These are phyloP conservation scores for Pluvialis apricaria DNA, from an alignment of 2,113 vertebrate species.

Conservation along the genomic window DNA sequence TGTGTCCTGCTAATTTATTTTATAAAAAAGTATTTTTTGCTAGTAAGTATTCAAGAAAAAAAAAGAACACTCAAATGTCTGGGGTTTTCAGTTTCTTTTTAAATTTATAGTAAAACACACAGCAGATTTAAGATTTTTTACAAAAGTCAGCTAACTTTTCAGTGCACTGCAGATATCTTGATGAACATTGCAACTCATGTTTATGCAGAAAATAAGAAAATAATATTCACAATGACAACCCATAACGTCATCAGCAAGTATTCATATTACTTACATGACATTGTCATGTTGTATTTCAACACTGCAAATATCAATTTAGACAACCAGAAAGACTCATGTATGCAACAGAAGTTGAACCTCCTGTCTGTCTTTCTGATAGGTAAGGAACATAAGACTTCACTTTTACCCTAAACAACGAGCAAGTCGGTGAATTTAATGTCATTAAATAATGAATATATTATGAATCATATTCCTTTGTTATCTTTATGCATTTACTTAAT, in stretches of 20 bases:
- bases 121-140: background rate
- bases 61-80: background rate
- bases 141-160: background rate
- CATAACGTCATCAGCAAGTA: background rate
- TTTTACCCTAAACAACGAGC: background rate
- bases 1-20: background rate
- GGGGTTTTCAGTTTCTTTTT: background rate
- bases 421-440: background rate
- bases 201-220: background rate
- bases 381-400: background rate
- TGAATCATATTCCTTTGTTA: background rate
- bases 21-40: background rate
- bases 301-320: background rate
- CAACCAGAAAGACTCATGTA: background rate
- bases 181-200: background rate
- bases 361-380: background rate
- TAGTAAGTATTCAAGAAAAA: background rate
- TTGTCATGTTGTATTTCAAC: background rate
- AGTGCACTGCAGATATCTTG: background rate
- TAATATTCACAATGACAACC: background rate
- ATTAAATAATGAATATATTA: background rate
- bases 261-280: background rate
- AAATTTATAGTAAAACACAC: background rate
- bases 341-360: background rate
- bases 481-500: background rate